A percentile compares a stretch with the other conserved stretches of the same genome.
Evolutionary conservation across 2,113 vertebrate genomes (phyloP).

Genomic region (Aldabrachelys gigantea): DNA sequence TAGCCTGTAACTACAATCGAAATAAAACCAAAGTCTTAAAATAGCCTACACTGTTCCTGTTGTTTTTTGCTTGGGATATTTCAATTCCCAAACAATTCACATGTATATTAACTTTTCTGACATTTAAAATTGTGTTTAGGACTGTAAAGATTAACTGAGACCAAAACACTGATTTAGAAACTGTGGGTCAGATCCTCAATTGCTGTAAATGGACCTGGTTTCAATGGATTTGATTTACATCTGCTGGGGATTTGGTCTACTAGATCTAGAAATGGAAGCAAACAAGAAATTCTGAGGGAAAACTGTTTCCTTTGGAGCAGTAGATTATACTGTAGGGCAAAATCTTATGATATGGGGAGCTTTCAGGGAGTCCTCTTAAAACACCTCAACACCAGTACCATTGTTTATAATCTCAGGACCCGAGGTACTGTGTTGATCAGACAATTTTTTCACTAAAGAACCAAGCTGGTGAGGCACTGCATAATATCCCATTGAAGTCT

Average conservation of each 20-base stretch:
- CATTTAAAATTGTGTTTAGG: background rate
- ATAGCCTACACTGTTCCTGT: background rate
- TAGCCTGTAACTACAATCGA: conserved; percentile 19
- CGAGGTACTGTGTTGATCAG: background rate
- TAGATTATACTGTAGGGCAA: background rate
- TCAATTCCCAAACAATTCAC: conserved; percentile 2
- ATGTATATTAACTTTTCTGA: background rate
- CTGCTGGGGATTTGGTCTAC: background rate
- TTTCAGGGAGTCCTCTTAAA: background rate
- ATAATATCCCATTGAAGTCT: background rate
- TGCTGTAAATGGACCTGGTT: background rate
- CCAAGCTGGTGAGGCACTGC: background rate
- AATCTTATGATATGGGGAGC: background rate
- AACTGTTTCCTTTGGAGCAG: background rate
- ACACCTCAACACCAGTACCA: background rate
- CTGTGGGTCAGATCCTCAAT: background rate
- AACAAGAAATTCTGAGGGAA: background rate
- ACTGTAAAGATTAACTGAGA: conserved; percentile 5
- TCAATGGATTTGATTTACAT: background rate
- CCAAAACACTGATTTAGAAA: conserved; percentile 20
- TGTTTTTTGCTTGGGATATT: conserved; percentile 28
- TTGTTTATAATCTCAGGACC: background rate
- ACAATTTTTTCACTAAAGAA: background rate
- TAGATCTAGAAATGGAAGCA: background rate
- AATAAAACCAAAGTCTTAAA: conserved; percentile 13